Percentiles rank a stretch among this genome's conserved stretches.
phyloP scores from a whole-genome alignment of 2,113 vertebrate species.

The Gila orcuttii region DNA sequence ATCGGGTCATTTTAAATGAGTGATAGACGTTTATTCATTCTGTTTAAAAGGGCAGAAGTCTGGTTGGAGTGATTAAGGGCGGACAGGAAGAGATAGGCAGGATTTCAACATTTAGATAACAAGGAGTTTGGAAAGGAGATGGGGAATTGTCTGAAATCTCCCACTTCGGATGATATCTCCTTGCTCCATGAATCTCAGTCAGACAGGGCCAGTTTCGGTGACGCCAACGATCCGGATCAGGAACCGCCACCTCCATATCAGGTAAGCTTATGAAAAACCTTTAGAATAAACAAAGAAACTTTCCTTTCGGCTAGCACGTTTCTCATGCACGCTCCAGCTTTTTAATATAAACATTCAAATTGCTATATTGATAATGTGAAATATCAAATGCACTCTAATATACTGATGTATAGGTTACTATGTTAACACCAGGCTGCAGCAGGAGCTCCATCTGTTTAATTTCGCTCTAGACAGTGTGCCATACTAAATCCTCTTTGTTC shows the following conservation, averaged over 20 bases:
- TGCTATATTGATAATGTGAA: not conserved
- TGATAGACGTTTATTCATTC: conserved; percentile 51
- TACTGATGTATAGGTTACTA: not conserved
- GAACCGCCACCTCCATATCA: conserved; percentile 96
- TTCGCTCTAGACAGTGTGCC: not conserved
- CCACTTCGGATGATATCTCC: conserved; percentile 96
- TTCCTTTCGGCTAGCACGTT: not conserved
- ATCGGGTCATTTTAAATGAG: conserved; percentile 61
- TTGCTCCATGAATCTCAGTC: conserved; percentile 95
- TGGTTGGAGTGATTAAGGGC: conserved; percentile 31
- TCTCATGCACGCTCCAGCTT: not conserved
- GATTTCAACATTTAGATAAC: conserved; percentile 44
- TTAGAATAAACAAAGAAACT: not conserved
- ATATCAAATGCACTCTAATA: not conserved
- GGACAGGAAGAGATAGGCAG: not conserved
- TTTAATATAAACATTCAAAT: not conserved
- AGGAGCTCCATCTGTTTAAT: conserved; percentile 33
- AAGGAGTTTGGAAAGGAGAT: conserved; percentile 76
- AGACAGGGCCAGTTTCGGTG: conserved; percentile 92
- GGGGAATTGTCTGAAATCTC: conserved; percentile 97
- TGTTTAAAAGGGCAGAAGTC: conserved; percentile 28
- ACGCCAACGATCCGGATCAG: conserved; percentile 88
- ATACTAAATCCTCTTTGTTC: conserved; percentile 46
- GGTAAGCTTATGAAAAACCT: conserved; percentile 71
- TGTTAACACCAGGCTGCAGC: not conserved